Evolutionary conservation across 1,140 invertebrate genomes (phyloP), one percentile per base, ranked within the genome.

Genomic region (Drosophila ogumai): DNA sequence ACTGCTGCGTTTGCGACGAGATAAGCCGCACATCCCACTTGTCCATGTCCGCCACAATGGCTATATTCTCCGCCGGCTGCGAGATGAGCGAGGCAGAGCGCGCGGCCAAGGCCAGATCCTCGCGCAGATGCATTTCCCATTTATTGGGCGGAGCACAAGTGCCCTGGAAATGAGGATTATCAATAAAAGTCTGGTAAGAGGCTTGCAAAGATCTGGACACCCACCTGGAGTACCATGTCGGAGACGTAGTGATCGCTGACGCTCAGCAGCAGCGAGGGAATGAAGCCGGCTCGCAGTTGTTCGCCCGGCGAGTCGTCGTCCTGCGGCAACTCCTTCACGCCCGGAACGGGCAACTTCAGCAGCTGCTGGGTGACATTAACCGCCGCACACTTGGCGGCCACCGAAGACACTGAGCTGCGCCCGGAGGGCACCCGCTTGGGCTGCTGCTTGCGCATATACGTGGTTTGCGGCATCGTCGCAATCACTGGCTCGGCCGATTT

Each of bases 31-130:
- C 94, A 79, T 94, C 94, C 97, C 97, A 98, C 22, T 94, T 95
- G 81, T 97, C 96, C 69, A 96, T 95, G 86, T 98, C 96, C 0
- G 96, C 97, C 36, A 98, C 93, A 77, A 98, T 96, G 73, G 96
- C 97, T 10, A 98, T 94, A 65, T 96, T 95, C 91, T 97, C 97
- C 15, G 95, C 94, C 1, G 97, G 94, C 34, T 95, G 94, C 76
- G 97, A 95, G 91, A 96, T 93, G 34, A 95, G 91, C 40, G 94
- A 92, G 22, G 95, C 94, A 82, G 94, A 94, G 91, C 95, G 94
- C n/a, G 94, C 93, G 12, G 94, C 93, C 55, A 95, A 84, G 12
- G 93, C 91, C 36, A 96, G 92, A 87, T 94, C 94, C 66, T 93
- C 92, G 63, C 92, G 93, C 31, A 95, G 80, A 58, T 86, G 90